Evolutionary conservation across 23 tunicate genomes (phyloP).

Genomic region (Styela clava): DNA sequence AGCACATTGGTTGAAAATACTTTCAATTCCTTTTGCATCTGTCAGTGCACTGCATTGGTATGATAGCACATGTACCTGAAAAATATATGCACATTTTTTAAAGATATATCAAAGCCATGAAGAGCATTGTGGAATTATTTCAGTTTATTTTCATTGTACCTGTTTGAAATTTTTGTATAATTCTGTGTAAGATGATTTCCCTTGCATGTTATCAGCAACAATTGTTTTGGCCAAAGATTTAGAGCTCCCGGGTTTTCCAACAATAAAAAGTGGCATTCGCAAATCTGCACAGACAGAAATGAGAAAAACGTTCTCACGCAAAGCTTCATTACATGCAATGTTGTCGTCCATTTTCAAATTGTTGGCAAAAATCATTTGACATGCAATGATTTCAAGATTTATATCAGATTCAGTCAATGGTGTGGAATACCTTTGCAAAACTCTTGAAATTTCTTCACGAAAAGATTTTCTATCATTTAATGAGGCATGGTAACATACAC

Average conservation of each 20-base stretch:
- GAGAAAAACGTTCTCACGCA: slow-evolving; percentile 64
- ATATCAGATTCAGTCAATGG: background rate
- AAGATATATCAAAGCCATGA: too few relatives aligned
- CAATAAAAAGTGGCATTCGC: slow-evolving; percentile 63
- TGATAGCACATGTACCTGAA: slow-evolving; percentile 52
- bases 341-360: slow-evolving; percentile 29
- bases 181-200: slow-evolving; percentile 13
- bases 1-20: slow-evolving; percentile 55
- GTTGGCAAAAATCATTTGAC: slow-evolving; percentile 46
- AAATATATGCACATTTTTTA: background rate
- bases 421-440: background rate
- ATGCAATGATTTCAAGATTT: slow-evolving; percentile 28
- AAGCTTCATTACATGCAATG: slow-evolving; percentile 64
- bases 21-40: slow-evolving; percentile 68
- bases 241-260: slow-evolving; percentile 77
- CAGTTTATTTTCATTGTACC: too few relatives aligned
- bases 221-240: slow-evolving; percentile 71
- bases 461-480: slow-evolving; percentile 40
- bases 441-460: slow-evolving; percentile 20
- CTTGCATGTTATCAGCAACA: slow-evolving; percentile 50
- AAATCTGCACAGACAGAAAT: slow-evolving; percentile 59
- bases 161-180: slow-evolving; percentile 39
- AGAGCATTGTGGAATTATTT: too few relatives aligned
- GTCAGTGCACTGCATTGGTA: slow-evolving; percentile 74
- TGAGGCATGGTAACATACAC: slow-evolving; percentile 76